phyloP scores from a whole-genome alignment of 1,140 invertebrate genomes.

The Drosophila virilis region DNA sequence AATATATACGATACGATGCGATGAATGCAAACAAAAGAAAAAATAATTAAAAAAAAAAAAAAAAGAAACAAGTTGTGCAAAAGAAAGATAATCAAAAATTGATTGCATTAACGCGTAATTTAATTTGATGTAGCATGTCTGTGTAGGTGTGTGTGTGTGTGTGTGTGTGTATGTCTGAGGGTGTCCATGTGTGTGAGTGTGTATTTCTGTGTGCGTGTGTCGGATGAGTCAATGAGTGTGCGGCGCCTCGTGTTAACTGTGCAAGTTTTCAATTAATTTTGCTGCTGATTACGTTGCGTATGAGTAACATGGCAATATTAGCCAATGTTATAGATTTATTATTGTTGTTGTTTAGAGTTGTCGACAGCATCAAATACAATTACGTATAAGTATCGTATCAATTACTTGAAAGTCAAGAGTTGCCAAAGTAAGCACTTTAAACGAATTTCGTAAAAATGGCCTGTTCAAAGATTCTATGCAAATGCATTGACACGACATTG shows the following conservation, averaged over 20 bases:
- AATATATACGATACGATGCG: no score
- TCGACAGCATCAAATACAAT: not conserved
- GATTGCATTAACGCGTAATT: constrained; percentile 43
- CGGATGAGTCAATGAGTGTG: constrained; percentile 24
- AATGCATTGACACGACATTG: not conserved
- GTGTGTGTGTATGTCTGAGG: not conserved
- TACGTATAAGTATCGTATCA: not conserved
- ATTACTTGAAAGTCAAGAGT: not conserved
- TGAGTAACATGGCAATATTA: constrained; percentile 48
- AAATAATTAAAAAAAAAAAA: not conserved
- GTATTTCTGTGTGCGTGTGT: not conserved
- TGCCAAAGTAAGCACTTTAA: not conserved
- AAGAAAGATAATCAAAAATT: constrained; percentile 45
- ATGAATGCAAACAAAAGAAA: not conserved
- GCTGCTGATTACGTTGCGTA: constrained; percentile 45
- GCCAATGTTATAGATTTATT: constrained; percentile 19
- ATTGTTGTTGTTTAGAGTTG: constrained; percentile 9
- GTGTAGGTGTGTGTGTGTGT: not conserved
- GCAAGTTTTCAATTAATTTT: constrained; percentile 40
- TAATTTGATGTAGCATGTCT: not conserved
- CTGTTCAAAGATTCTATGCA: not conserved
- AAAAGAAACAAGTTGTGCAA: constrained; percentile 19
- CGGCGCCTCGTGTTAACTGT: constrained; percentile 20
- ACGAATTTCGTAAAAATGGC: not conserved
- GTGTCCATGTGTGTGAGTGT: not conserved